phyloP scores from a whole-genome alignment of 2,797 vertebrate species.

The Karalla daura region DNA sequence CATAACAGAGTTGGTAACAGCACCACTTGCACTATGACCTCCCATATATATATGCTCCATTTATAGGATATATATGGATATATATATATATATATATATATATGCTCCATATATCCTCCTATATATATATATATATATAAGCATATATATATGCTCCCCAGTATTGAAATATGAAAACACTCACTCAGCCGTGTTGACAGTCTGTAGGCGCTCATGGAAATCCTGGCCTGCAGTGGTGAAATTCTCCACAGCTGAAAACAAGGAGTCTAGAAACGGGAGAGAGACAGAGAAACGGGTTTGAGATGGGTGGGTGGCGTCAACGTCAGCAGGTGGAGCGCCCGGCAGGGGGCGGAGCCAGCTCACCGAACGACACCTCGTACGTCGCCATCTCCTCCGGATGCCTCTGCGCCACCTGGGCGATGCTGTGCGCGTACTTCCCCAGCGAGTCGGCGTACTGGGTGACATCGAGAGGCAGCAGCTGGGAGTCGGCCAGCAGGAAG shows the following conservation, averaged over 20 bases:
- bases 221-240: conserved; percentile 85
- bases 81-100: too few species aligned
- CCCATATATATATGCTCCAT: too few species aligned
- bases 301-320: neutral
- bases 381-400: conserved; percentile 78
- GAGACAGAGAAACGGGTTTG: neutral
- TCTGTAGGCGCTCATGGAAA: conserved; percentile 85
- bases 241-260: conserved; percentile 91
- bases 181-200: conserved; percentile 87
- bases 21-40: too few species aligned
- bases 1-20: too few species aligned
- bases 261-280: conserved; percentile 79
- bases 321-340: neutral
- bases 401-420: conserved; percentile 83
- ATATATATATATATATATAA: too few species aligned
- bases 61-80: too few species aligned
- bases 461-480: conserved; percentile 89
- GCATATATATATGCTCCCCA: too few species aligned
- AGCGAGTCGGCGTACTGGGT: conserved; percentile 88
- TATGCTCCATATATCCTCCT: too few species aligned
- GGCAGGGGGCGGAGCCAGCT: conserved; percentile 42
- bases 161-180: conserved; percentile 29
- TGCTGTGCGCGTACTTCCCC: conserved; percentile 81
- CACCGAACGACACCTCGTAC: conserved; percentile 90
- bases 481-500: conserved; percentile 87